Evolutionary conservation across 2,113 vertebrate genomes (phyloP).

Genomic region (Amazona vittata): DNA sequence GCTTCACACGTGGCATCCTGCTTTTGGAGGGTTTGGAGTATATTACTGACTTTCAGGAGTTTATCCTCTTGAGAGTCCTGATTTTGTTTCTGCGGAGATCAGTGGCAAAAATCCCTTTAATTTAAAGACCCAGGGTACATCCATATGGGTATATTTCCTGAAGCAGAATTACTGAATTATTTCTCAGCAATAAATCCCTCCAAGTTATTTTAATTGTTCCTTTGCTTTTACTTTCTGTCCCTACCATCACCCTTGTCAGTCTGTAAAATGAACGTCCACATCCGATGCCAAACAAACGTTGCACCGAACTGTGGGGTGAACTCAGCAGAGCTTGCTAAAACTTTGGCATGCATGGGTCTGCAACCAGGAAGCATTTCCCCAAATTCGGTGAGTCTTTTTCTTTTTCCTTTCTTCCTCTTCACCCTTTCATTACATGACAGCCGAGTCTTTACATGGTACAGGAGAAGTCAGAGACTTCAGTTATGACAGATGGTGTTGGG

Average conservation of each 20-base stretch:
- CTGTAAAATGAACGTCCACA: slow-evolving; percentile 98
- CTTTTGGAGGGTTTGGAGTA: neutral
- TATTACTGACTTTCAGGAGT: neutral
- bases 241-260: slow-evolving; percentile 66
- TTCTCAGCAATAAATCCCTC: neutral
- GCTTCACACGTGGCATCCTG: neutral
- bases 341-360: slow-evolving; percentile 92
- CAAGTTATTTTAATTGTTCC: neutral
- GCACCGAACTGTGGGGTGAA: slow-evolving; percentile 96
- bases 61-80: neutral
- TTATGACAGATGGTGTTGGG: neutral
- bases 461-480: neutral
- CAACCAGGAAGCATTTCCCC: slow-evolving; percentile 86
- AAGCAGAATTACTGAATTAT: neutral
- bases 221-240: slow-evolving; percentile 11
- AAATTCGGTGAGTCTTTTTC: slow-evolving; percentile 74
- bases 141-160: neutral
- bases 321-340: slow-evolving; percentile 90
- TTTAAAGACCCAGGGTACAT: neutral
- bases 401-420: neutral
- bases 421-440: accelerated
- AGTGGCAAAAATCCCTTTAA: neutral
- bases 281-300: slow-evolving; percentile 91
- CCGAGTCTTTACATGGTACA: neutral
- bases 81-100: neutral